These are phyloP conservation scores for Gambelia wislizenii DNA, from an alignment of 2,797 vertebrate genomes.

Conservation along the genomic window DNA sequence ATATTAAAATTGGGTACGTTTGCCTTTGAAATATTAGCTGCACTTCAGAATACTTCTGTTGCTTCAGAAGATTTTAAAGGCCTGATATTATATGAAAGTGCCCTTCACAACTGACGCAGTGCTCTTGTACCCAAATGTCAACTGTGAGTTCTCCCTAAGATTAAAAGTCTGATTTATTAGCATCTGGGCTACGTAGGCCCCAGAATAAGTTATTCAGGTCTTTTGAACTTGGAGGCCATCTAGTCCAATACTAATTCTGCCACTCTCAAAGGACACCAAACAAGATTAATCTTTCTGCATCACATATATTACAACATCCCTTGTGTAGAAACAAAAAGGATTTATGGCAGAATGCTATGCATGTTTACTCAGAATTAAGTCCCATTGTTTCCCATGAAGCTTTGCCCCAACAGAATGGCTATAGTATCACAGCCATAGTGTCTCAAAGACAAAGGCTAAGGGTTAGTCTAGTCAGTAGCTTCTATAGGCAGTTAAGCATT, in stretches of 20 bases:
- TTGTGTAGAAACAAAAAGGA: background rate
- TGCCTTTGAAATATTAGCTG: background rate
- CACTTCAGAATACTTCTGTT: background rate
- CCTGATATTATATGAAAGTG: background rate
- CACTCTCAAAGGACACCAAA: background rate
- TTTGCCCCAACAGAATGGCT: background rate
- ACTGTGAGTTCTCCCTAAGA: background rate
- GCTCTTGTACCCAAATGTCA: background rate
- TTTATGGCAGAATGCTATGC: background rate
- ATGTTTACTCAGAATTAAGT: background rate
- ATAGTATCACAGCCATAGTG: background rate
- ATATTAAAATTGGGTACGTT: too few species aligned
- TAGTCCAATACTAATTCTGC: background rate
- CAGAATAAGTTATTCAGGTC: background rate
- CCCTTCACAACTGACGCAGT: background rate
- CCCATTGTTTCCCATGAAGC: background rate
- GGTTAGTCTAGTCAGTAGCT: background rate
- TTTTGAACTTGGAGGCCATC: background rate
- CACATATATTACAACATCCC: background rate
- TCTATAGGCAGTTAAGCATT: background rate
- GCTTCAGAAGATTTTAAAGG: background rate
- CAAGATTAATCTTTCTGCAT: background rate
- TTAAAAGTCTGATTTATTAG: background rate
- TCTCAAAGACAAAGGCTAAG: background rate
- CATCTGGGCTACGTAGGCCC: background rate